Evolutionary conservation across 2,113 vertebrate genomes (phyloP).

Genomic region (Sander lucioperca): DNA sequence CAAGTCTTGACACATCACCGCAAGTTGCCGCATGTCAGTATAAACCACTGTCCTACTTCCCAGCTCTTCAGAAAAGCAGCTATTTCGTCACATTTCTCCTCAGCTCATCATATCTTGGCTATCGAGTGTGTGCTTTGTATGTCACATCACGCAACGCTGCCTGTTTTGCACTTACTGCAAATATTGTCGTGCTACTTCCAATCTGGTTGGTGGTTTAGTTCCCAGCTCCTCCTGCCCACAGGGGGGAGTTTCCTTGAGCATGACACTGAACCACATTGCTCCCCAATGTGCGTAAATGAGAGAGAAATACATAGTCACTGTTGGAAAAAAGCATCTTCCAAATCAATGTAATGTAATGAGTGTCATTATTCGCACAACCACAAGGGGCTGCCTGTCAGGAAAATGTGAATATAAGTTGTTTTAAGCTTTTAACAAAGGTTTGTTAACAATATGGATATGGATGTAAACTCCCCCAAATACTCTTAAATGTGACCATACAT

Average conservation of each 20-base stretch:
- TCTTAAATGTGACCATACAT: neutral
- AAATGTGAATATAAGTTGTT: neutral
- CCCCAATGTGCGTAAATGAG: neutral
- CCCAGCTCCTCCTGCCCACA: neutral
- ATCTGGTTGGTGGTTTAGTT: neutral
- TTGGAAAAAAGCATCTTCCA: neutral
- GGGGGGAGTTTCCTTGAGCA: neutral
- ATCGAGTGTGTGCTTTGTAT: neutral
- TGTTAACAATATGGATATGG: neutral
- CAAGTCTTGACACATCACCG: neutral
- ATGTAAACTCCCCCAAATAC: neutral
- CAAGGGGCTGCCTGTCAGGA: neutral
- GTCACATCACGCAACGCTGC: neutral
- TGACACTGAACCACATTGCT: neutral
- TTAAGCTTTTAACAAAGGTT: neutral
- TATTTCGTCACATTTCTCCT: neutral
- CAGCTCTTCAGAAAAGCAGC: neutral
- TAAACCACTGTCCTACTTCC: neutral
- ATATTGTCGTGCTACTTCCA: neutral
- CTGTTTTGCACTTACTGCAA: neutral
- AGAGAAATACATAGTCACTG: neutral
- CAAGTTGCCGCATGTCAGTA: neutral
- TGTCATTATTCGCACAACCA: neutral
- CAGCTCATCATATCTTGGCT: neutral
- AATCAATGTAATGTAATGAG: neutral